A percentile compares a stretch with the other conserved stretches of the same genome.
Conservation (phyloP, 2,113 vertebrate genomes). For the Oncorhynchus tshawytscha region DNA sequence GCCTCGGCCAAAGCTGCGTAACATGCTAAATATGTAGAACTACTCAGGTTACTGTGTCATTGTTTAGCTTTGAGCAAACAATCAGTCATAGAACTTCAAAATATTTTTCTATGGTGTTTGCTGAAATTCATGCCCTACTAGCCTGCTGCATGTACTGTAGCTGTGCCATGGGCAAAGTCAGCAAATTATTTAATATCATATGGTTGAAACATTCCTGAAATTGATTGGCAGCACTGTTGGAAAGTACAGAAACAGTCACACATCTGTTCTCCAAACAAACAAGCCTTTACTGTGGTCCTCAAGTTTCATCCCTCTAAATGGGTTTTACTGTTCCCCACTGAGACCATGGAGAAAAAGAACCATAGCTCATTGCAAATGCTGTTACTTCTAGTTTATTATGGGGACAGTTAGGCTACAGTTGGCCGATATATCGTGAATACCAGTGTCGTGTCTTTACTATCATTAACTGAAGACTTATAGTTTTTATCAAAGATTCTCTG, state of each 20-base stretch:
- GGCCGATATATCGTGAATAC: no score
- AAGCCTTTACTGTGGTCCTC: not conserved
- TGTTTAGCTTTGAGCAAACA: no score
- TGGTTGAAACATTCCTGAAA: constrained; percentile 29
- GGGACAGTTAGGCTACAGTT: no score
- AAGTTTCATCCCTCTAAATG: not conserved
- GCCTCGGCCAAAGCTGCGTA: not conserved
- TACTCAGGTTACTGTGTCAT: no score
- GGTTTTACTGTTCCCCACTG: not conserved
- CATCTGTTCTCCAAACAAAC: constrained; percentile 35
- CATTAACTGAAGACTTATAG: no score
- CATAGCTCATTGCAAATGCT: not conserved
- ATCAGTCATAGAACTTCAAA: not conserved
- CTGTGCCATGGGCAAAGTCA: no score
- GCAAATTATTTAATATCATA: constrained; percentile 4
- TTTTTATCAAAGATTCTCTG: no score
- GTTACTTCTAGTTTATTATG: not conserved
- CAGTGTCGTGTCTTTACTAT: no score
- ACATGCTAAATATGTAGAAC: not conserved
- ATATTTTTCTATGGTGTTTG: not conserved
- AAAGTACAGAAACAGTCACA: constrained; percentile 9
- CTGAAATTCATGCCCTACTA: not conserved
- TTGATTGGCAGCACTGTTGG: constrained; percentile 22
- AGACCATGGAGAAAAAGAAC: not conserved
- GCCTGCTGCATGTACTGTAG: no score